Percentiles rank a stretch among this genome's conserved stretches.
These are phyloP conservation scores for Acanthisitta chloris DNA, from an alignment of 2,113 vertebrate genomes.

Conservation along the genomic window DNA sequence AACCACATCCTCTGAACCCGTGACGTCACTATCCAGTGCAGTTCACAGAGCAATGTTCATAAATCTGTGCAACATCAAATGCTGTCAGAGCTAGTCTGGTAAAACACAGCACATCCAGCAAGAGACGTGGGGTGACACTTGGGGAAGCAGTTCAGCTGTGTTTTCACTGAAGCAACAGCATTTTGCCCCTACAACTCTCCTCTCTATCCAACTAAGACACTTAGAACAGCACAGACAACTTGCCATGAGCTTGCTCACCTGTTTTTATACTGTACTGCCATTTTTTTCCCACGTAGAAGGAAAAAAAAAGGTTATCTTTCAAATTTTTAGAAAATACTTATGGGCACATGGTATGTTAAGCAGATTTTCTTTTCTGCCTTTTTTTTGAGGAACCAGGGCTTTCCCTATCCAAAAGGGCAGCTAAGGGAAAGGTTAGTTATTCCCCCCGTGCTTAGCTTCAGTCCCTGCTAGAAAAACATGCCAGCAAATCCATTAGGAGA, in stretches of 20 bases:
- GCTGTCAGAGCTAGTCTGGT: neutral
- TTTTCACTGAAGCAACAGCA: neutral
- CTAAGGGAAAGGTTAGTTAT: neutral
- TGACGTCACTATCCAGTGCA: neutral
- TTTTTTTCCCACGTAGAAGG: neutral
- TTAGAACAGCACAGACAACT: neutral
- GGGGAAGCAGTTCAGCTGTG: neutral
- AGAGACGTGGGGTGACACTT: accelerated
- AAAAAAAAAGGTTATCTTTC: neutral
- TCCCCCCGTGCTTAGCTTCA: neutral
- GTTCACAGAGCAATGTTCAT: neutral
- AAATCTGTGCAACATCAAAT: neutral
- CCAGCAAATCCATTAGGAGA: neutral
- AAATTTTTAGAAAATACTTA: neutral
- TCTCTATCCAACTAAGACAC: neutral
- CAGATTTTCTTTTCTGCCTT: neutral
- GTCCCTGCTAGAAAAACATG: neutral
- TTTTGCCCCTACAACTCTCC: neutral
- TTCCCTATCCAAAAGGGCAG: neutral
- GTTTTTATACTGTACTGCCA: neutral
- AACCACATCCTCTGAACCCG: neutral
- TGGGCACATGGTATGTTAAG: neutral
- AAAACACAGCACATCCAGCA: neutral
- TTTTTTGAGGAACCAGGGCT: neutral
- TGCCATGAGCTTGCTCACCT: neutral